Evolutionary conservation across 2,888 invertebrate species (phyloP).

Genomic region (Clusia tigrina): DNA sequence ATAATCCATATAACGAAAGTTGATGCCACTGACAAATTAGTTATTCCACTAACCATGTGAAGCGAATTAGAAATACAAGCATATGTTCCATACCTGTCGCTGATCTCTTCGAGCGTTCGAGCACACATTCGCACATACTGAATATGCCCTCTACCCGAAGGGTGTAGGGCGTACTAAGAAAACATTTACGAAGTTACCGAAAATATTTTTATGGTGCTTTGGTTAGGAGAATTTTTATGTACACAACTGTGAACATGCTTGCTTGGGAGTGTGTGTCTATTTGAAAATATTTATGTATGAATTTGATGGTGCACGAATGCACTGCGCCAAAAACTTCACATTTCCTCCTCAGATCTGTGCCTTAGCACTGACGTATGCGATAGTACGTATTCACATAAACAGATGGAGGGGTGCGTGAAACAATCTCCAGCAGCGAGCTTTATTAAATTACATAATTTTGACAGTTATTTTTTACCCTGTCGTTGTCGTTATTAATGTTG

Average conservation of each 20-base stretch:
- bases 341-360: constrained; percentile 14
- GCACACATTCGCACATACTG: too few species aligned
- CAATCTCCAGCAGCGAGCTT: constrained; percentile 63
- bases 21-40: too few species aligned
- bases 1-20: too few species aligned
- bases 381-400: neutral
- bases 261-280: constrained; percentile 23
- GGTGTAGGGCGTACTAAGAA: neutral
- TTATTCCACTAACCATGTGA: too few species aligned
- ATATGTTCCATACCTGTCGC: too few species aligned
- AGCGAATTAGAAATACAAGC: too few species aligned
- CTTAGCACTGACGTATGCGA: neutral
- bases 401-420: constrained; percentile 39
- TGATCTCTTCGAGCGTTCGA: too few species aligned
- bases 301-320: neutral
- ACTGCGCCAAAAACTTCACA: neutral
- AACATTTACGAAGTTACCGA: neutral
- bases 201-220: constrained; percentile 16
- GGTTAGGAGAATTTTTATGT: constrained; percentile 22
- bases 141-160: too few species aligned
- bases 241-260: constrained; percentile 39
- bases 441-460: constrained; percentile 64
- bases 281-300: constrained; percentile 7
- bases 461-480: constrained; percentile 48
- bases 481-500: neutral